Conservation (phyloP, 2,888 invertebrate species). For the Philereme vetulata region DNA sequence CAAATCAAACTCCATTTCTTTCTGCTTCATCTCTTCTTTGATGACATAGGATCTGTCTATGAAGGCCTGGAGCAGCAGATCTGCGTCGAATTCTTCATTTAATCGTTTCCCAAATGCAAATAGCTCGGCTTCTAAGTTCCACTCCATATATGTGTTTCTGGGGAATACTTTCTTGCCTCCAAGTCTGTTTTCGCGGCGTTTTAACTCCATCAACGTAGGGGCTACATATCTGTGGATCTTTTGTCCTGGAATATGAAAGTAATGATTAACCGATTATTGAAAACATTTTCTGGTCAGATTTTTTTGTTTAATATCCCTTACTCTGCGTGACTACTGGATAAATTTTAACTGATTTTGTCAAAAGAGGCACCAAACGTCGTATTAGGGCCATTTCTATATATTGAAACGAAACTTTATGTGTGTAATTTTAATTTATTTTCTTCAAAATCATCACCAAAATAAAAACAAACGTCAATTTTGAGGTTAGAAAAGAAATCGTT, state of each 20-base stretch:
- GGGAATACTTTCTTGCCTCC: conserved; percentile 80
- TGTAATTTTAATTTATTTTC: background rate
- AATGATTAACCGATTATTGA: background rate
- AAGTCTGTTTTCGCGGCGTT: conserved; percentile 81
- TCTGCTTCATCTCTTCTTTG: conserved; percentile 87
- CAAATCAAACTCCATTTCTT: conserved; percentile 87
- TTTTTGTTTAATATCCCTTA: conserved; percentile 38
- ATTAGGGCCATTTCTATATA: conserved; percentile 59
- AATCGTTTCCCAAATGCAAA: conserved; percentile 94
- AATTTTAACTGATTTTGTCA: conserved; percentile 51
- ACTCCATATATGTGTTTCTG: conserved; percentile 88
- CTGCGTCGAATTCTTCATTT: conserved; percentile 90
- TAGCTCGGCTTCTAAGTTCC: conserved; percentile 95
- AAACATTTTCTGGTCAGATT: background rate
- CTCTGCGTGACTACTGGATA: conserved; percentile 56
- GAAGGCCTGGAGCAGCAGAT: conserved; percentile 89
- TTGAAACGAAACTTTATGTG: background rate
- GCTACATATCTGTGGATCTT: conserved; percentile 86
- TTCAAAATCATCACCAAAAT: conserved; percentile 3
- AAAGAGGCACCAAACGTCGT: conserved; percentile 58
- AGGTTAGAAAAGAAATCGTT: conserved; percentile 7
- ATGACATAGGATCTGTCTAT: conserved; percentile 91
- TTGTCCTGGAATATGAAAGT: conserved; percentile 51
- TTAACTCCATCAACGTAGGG: conserved; percentile 86
- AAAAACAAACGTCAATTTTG: conserved; percentile 13